Conservation (phyloP, 2,888 invertebrate species). For the Sepiola atlantica region DNA sequence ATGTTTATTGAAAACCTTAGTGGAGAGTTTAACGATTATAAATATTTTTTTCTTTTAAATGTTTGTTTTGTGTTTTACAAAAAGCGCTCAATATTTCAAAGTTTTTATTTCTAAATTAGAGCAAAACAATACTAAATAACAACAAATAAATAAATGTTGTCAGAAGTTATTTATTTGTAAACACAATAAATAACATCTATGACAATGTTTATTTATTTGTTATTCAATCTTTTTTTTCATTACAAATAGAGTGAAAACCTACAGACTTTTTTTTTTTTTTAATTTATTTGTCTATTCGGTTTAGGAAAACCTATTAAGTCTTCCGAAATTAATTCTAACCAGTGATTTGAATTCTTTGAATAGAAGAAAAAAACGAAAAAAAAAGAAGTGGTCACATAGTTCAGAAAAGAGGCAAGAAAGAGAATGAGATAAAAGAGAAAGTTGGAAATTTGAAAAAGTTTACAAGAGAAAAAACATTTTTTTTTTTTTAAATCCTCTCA, state of each 20-base stretch:
- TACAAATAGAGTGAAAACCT: neutral
- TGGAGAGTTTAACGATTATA: neutral
- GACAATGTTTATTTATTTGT: neutral
- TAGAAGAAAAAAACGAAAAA: neutral
- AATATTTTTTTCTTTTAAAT: neutral
- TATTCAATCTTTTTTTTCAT: neutral
- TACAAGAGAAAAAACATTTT: neutral
- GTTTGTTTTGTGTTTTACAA: too few species aligned
- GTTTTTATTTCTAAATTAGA: too few species aligned
- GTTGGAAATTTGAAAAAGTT: constrained; percentile 1
- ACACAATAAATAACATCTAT: too few species aligned
- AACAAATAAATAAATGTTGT: too few species aligned
- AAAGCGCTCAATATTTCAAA: too few species aligned
- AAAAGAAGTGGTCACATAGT: neutral
- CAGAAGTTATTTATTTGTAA: too few species aligned
- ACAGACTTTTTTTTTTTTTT: neutral
- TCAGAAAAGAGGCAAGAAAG: neutral
- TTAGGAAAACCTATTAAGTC: neutral
- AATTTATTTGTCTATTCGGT: neutral
- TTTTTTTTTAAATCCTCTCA: neutral
- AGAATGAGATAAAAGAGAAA: neutral
- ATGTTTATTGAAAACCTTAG: neutral
- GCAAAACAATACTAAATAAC: too few species aligned
- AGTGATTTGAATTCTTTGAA: neutral
- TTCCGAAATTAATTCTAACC: neutral